Conservation (phyloP, 30 jellyfish, hydroid and myxozoan genomes). For the Aurelia aurita region DNA sequence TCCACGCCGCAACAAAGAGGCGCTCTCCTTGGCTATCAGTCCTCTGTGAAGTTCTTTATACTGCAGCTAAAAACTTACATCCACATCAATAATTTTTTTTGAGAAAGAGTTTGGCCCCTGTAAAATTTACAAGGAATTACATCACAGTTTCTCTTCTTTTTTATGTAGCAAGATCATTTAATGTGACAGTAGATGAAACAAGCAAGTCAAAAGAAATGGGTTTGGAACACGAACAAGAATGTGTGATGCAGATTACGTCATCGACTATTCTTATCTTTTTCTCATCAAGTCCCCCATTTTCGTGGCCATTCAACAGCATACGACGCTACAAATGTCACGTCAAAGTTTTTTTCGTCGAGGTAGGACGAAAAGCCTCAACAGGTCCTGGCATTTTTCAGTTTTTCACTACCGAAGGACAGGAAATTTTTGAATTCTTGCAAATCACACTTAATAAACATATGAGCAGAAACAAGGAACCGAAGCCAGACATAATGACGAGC, state of each 20-base stretch:
- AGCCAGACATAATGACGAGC: slow-evolving; percentile 11
- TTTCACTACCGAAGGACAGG: slow-evolving; percentile 68
- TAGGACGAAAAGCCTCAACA: slow-evolving; percentile 93
- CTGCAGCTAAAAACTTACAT: too few species aligned
- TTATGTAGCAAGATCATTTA: slow-evolving; percentile 52
- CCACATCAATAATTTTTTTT: too few species aligned
- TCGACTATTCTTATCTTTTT: slow-evolving; percentile 32
- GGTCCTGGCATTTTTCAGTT: slow-evolving; percentile 94
- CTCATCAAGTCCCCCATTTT: slow-evolving; percentile 35
- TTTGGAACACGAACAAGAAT: slow-evolving; percentile 12
- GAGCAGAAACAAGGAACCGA: slow-evolving; percentile 40
- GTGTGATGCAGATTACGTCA: slow-evolving; percentile 58
- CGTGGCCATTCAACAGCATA: slow-evolving; percentile 89
- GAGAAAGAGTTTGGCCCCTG: too few species aligned
- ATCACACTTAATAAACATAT: slow-evolving; percentile 75
- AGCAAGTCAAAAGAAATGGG: slow-evolving; percentile 48
- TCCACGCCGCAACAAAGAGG: too few species aligned
- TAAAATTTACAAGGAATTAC: too few species aligned
- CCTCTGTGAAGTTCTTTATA: too few species aligned
- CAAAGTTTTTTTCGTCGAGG: slow-evolving; percentile 81
- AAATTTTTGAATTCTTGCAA: slow-evolving; percentile 79
- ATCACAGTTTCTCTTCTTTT: neutral
- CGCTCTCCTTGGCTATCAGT: too few species aligned
- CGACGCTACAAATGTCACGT: slow-evolving; percentile 90
- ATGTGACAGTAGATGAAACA: slow-evolving; percentile 55